Evolutionary conservation across 1,140 invertebrate species (phyloP), one percentile per base, ranked within the genome.

Genomic region (Aphelenchoides fujianensis): DNA sequence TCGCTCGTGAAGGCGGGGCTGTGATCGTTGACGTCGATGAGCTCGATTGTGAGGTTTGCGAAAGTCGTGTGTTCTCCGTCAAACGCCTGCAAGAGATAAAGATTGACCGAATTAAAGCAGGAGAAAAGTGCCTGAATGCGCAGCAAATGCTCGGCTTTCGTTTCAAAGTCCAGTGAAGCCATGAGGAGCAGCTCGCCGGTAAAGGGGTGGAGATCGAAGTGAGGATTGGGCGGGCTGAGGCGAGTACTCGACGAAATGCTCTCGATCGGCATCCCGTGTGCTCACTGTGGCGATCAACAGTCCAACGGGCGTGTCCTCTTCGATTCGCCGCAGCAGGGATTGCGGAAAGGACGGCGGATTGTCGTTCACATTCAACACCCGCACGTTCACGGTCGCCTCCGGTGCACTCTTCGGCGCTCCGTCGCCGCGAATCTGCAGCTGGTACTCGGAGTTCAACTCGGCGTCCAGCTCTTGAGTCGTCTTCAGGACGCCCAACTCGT

Each of bases 1-100:
- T 66, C 41, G 36, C 36, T 66, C 0, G 63, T 66, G 36, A 66
- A 66, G 19, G 31, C 7, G 37, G 63, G 63, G 23, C 27, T 70
- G 62, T 74, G 77, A 76, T 74, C 73, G 57, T 74, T 74, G 23
- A 37, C 53, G 36, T 74, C 73, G 36, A 76, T 7, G 9, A 93
- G 88, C 74, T 91, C 90, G 2, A 92, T 87, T 0, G 88, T 87
- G 0, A 92, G 37, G 37, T 81, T 67, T 16, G 74, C 55, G 9
- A 37, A 31, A 2, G 68, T 66, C 2, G 52, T 36, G 62, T 77
- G 62, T 5, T 52, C 36, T 0, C 76, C 76, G 36, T 77, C 76
- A 61, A 62, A 79, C 16, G 67, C 75, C 69, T 75, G 34, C n/a
- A 67, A 69, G 34, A 59, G 55, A 28, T 75, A 12, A 23, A 16